Conservation (phyloP, 2,113 vertebrate genomes). For the Silurus glanis region DNA sequence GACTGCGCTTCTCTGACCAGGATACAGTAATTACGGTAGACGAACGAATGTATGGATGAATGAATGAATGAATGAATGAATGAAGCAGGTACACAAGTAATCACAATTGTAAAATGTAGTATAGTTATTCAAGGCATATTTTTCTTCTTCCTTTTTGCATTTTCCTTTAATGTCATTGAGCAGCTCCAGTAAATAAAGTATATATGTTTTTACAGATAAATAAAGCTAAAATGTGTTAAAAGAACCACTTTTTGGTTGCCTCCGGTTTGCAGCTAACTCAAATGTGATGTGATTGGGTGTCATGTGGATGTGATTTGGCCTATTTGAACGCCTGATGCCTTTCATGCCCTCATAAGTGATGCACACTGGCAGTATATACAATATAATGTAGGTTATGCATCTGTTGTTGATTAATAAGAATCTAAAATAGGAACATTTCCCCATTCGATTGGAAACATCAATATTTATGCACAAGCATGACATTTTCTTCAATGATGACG, state of each 20-base stretch:
- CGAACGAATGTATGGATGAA: no score
- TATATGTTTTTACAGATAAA: neutral
- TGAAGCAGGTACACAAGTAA: neutral
- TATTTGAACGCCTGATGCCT: neutral
- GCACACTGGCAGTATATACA: neutral
- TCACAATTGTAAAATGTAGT: neutral
- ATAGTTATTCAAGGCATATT: no score
- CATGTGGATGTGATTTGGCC: neutral
- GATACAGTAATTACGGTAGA: neutral
- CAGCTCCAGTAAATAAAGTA: neutral
- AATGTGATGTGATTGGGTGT: no score
- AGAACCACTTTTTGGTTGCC: neutral
- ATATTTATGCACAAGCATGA: neutral
- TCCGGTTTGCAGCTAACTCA: neutral
- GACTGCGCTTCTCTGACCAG: neutral
- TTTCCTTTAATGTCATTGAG: neutral
- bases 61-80: neutral
- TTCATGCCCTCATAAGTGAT: neutral
- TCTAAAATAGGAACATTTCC: neutral
- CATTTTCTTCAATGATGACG: neutral
- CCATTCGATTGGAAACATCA: neutral
- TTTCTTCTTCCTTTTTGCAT: neutral
- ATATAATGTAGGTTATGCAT: neutral
- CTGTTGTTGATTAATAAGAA: neutral
- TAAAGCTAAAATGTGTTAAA: neutral